These are phyloP conservation scores for Neopelma chrysocephalum DNA, from an alignment of 2,797 vertebrate genomes.

Conservation along the genomic window DNA sequence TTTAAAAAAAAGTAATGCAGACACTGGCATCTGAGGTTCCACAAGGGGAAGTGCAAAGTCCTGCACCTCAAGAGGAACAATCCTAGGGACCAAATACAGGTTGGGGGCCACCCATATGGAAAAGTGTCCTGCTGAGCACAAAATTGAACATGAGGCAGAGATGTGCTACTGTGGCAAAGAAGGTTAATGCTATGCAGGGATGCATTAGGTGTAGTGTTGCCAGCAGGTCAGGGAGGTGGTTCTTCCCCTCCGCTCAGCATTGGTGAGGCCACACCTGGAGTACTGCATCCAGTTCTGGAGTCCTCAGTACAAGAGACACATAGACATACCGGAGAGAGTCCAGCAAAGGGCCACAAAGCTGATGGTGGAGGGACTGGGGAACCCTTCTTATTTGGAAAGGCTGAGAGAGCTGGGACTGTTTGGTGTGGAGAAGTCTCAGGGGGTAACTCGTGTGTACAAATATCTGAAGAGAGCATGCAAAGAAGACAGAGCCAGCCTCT, in stretches of 20 bases:
- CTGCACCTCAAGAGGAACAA: not conserved
- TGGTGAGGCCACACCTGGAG: not conserved
- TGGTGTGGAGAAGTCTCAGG: not conserved
- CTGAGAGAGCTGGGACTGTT: not conserved
- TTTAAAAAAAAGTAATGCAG: not conserved
- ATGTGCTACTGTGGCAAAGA: not conserved
- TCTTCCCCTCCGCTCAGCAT: not conserved
- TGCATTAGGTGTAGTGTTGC: not conserved
- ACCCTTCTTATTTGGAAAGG: not conserved
- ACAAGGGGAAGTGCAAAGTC: not conserved
- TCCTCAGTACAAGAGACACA: not conserved
- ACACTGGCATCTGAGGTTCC: not conserved
- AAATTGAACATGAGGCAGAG: not conserved
- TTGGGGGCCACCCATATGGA: not conserved
- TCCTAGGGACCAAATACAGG: not conserved
- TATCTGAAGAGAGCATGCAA: not conserved
- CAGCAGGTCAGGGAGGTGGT: not conserved
- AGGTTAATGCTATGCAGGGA: not conserved
- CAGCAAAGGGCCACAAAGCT: not conserved
- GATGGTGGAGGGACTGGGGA: not conserved
- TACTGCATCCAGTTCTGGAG: not conserved
- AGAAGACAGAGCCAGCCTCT: not conserved
- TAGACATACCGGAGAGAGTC: not conserved
- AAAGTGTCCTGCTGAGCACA: not conserved
- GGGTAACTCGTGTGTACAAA: not conserved